Conservation (phyloP, 2,797 vertebrate species). For the Eidolon dupreanum region DNA sequence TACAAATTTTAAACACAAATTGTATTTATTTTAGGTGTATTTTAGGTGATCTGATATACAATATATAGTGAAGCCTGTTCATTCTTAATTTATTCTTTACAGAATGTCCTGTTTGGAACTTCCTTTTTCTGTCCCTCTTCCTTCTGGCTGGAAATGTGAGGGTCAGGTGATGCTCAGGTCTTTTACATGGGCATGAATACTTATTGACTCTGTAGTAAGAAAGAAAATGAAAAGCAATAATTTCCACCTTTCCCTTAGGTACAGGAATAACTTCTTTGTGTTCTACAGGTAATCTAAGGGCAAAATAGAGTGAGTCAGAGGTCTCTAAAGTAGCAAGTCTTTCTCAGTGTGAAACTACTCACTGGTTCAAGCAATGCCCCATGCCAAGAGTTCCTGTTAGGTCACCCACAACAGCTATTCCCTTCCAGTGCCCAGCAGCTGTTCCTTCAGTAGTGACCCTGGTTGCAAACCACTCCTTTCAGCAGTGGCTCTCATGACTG, state of each 20-base stretch:
- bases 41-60: not conserved
- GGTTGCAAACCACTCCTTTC: not conserved
- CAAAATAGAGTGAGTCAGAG: not conserved
- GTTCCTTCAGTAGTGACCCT: not conserved
- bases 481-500: not conserved
- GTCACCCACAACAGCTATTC: not conserved
- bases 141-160: not conserved
- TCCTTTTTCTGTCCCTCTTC: not conserved
- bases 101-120: too few relatives aligned
- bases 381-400: not conserved
- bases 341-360: not conserved
- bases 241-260: not conserved
- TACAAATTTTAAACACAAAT: not conserved
- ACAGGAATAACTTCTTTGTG: not conserved
- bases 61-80: not conserved
- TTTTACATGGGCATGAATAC: not conserved
- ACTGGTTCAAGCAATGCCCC: not conserved
- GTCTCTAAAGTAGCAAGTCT: not conserved
- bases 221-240: constrained; percentile 11
- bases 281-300: not conserved
- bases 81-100: not conserved
- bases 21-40: not conserved
- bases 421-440: not conserved
- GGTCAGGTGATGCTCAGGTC: not conserved
- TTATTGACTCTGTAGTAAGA: not conserved